phyloP scores from a whole-genome alignment of 2,113 vertebrate species.

The Dipodomys merriami region DNA sequence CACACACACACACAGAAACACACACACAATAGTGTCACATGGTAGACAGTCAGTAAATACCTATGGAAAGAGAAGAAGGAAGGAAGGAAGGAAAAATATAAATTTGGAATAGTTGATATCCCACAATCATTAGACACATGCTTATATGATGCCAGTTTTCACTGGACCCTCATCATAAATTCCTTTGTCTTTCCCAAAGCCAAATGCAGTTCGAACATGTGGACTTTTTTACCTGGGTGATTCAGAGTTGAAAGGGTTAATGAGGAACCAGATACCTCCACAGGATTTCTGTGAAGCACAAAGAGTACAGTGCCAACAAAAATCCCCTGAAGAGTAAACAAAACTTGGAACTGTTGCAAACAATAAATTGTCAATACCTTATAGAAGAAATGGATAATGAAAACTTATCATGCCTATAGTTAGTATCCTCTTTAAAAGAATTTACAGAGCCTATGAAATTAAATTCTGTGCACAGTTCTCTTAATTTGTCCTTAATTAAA shows the following conservation, averaged over 20 bases:
- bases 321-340: conserved; percentile 89
- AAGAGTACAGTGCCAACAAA: conserved; percentile 83
- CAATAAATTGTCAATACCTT: conserved; percentile 89
- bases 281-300: conserved; percentile 75
- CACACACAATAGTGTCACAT: neutral
- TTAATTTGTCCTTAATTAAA: conserved; percentile 99
- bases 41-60: conserved; percentile 43
- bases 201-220: neutral
- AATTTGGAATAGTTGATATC: conserved; percentile 37
- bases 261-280: conserved; percentile 36
- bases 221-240: conserved; percentile 10
- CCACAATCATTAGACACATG: conserved; percentile 12
- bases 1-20: no score
- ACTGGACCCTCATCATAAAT: conserved; percentile 32
- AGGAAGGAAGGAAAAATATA: neutral
- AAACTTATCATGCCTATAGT: conserved; percentile 96
- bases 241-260: conserved; percentile 82
- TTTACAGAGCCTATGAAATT: conserved; percentile 94
- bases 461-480: conserved; percentile 95
- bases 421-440: conserved; percentile 94
- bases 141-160: conserved; percentile 25
- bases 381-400: conserved; percentile 94
- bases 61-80: conserved; percentile 14
- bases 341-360: conserved; percentile 89
- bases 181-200: conserved; percentile 30